Evolutionary conservation across 2,113 vertebrate species (phyloP), one percentile per base, ranked within the genome.

Genomic region (Chaetops frenatus): DNA sequence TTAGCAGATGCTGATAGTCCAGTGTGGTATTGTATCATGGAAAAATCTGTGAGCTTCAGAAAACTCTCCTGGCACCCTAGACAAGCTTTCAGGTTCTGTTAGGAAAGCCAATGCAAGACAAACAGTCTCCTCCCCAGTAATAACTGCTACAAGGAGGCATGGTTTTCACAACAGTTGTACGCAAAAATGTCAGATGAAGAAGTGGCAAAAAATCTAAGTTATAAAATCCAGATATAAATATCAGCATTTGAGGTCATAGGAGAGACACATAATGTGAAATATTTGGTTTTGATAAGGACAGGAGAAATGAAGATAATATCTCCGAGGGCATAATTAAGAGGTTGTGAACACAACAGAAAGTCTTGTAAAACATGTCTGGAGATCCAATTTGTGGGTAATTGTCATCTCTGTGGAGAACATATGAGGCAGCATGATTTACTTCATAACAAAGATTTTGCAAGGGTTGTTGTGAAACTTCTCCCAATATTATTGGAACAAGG

Each of bases 281-380:
- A 31, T 19, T 33, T 71, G 45, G 33, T 38, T 94, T 66, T 78
- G 42, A 71, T 35, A 27, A 64, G 25, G 35, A 66, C 18, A 35
- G n/a, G 35, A 48, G 16, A 81, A 87, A 50, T 8, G 28, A 33
- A 92, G 66, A 82, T 67, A 66, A 27, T 45, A 33, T 87, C 72
- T 97, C 94, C 3, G 5, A 94, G 91, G 81, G 79, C 72, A 45
- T 78, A 95, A 95, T 96, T 97, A 94, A 85, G 78, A 95, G 93
- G 54, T 88, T 91, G 51, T 70, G 72, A 97, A 91, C 33, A 94
- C 13, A 29, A 92, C 25, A 42, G 23, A 72, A 82, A 86, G 87
- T 73, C 73, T 88, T 94, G 61, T 92, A 93, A 93, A 97, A 87
- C 72, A 89, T 62, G 95, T 51, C 27, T 9, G 0, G 92, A 91